Evolutionary conservation across 92 coral and sea anemone species (phyloP).

Genomic region (Palythoa caribaeorum): DNA sequence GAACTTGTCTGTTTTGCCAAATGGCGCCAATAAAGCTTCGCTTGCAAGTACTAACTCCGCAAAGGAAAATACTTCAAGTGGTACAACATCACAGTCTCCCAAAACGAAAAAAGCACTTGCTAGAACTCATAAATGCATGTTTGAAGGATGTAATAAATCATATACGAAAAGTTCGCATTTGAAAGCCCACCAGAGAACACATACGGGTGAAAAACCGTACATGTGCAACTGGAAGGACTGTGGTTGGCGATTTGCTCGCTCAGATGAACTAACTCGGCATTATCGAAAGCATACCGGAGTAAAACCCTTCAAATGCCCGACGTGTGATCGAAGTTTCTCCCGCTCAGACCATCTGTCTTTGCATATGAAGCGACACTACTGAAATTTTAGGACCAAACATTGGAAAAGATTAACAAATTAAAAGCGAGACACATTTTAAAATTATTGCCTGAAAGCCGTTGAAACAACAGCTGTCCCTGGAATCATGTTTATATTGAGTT

Average conservation of each 20-base stretch:
- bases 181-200: slow-evolving; percentile 99
- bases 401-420: slow-evolving; percentile 5
- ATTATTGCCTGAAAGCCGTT: slow-evolving; percentile 7
- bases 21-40: slow-evolving; percentile 60
- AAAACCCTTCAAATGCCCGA: slow-evolving; percentile 97
- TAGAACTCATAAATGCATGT: slow-evolving; percentile 97
- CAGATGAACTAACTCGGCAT: slow-evolving; percentile 97
- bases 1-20: slow-evolving; percentile 63
- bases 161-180: slow-evolving; percentile 99
- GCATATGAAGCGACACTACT: slow-evolving; percentile 99
- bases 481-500: slow-evolving; percentile 8
- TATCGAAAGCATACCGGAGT: slow-evolving; percentile 98
- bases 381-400: slow-evolving; percentile 45
- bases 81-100: slow-evolving; percentile 75
- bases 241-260: slow-evolving; percentile 98
- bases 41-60: slow-evolving; percentile 66
- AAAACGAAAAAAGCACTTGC: slow-evolving; percentile 95
- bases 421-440: slow-evolving; percentile 40
- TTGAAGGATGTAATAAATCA: slow-evolving; percentile 97
- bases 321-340: slow-evolving; percentile 97
- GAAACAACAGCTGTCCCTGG: slow-evolving; percentile 29
- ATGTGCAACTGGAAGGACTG: slow-evolving; percentile 99
- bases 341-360: slow-evolving; percentile 97
- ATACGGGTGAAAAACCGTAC: slow-evolving; percentile 98
- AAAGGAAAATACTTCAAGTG: slow-evolving; percentile 65